Evolutionary conservation across 2,888 invertebrate genomes (phyloP), one percentile per base, ranked within the genome.

Genomic region (Atethmia centrago): DNA sequence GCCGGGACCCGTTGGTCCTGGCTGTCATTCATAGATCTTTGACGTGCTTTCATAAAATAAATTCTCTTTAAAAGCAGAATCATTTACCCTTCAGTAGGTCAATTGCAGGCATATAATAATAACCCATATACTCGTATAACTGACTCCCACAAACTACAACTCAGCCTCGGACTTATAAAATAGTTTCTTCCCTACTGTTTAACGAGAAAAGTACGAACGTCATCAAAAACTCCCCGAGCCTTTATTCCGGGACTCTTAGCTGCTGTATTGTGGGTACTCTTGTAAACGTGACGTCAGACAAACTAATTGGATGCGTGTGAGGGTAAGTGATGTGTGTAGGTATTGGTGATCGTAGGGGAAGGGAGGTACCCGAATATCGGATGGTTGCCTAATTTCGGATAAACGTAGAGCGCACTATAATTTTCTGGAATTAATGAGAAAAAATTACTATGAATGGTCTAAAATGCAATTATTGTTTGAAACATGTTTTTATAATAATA

Each of bases 151-250:
- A 47, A 79, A 72, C 59, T 53, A 36, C 31, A 14, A 21, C 19
- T 40, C 3, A 31, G 16, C 21, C 4, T 36, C 14, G 1, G 9
- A 36, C 58, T n/a, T 67, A 53, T 80, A 58, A 63, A 80, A 51
- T 4, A 12, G n/a, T 66, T 67, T 74, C 40, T 75, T 16, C 36
- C n/a, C 51, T 47, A 55, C 75, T 16, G 14, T 55, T 67, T 58
- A 21, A 78, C 53, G 53, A 74, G 47, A 59, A 67, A 67, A 74
- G 28, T 74, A 28, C 42, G 51, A 49, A 58, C 74, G 74, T 63
- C 67, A 63, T 47, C 78, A 51, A 80, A 56, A 73, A 65, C 28
- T 49, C 36, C 28, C 42, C 21, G n/a, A 28, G 67, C 12, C 28
- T 61, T 51, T n/a, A 77, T 25, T 21, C 59, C 53, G 42, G 53